Base-by-base conservation (phyloP, 1,140 invertebrate species). In the Scaptomyza graminum region DNA sequence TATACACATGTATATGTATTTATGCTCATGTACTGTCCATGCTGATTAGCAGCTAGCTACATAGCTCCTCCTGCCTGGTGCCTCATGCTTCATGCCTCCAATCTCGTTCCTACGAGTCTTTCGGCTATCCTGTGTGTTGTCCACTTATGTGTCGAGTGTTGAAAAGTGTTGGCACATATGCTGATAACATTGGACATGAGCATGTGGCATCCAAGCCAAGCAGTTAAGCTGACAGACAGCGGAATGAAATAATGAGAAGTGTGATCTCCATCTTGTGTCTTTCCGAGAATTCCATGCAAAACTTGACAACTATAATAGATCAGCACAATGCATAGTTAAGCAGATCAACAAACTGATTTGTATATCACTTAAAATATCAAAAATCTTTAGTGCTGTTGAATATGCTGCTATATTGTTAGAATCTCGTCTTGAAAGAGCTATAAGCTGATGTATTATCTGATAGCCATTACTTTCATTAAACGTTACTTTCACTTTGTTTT, bases 161-260 rank as follows among this genome's bases (percentile, higher is more conserved):
- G 66, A 78, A 70, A 74, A 80, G 47, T 56, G 46, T 65, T 62
- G 71, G 77, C 78, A 59, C 15, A 22, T 41, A 18, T 47, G 72
- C 28, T 77, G 63, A 82, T 73, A 59, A 77, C 31, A 68, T 60
- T 72, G 37, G 34, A 59, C 50, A 65, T 52, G 62, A 44, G 28
- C 34, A 22, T 61, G 16, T 63, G 59, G 34, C 47, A 65, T 51
- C 18, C 6, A 11, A 22, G 46, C 25, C 46, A 34, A 28, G 41
- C 51, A 5, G 37, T 43, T 44, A 67, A 59, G 46, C 46, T 56
- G 51, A 56, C 51, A 50, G 41, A 41, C 37, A 41, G 11, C 4
- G 37, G 37, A 41, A n/a, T 41, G 37, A 52, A 69, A 63, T 69
- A 69, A 63, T 63, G 50, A 55, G 50, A 37, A 55, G 49, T 69